A percentile compares a stretch with the other conserved stretches of the same genome.
These are phyloP conservation scores for Tenthredo scrophulariae DNA, from an alignment of 2,888 invertebrate species.

Conservation along the genomic window DNA sequence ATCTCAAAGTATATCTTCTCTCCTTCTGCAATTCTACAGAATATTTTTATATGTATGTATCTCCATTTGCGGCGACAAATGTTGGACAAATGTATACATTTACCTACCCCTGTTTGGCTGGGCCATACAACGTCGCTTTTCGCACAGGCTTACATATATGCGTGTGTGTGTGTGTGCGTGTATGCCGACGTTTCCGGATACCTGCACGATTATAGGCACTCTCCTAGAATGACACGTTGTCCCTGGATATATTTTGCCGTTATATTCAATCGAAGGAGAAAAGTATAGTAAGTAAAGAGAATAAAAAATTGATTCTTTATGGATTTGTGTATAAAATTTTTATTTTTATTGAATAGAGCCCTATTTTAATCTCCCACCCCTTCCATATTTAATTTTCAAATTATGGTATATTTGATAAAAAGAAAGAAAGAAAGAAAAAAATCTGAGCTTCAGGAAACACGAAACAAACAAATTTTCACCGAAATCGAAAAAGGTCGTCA, in stretches of 20 bases:
- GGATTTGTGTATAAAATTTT: not conserved
- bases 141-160: not conserved
- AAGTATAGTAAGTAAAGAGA: not conserved
- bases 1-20: conserved; percentile 12
- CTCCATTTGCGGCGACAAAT: conserved; percentile 45
- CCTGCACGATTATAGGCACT: conserved; percentile 4
- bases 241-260: not conserved
- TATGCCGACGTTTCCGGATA: conserved; percentile 4
- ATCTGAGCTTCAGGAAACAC: no score
- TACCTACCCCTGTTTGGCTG: not conserved
- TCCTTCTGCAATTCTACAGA: not conserved
- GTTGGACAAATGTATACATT: conserved; percentile 41
- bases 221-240: not conserved
- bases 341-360: no score
- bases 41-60: not conserved
- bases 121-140: not conserved
- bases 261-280: not conserved
- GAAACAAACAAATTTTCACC: no score
- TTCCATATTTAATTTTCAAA: no score
- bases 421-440: no score
- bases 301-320: not conserved
- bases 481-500: no score
- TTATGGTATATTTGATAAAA: no score
- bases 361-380: no score
- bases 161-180: not conserved